phyloP scores from a whole-genome alignment of 2,113 vertebrate species.

The Cyphotilapia sp. region DNA sequence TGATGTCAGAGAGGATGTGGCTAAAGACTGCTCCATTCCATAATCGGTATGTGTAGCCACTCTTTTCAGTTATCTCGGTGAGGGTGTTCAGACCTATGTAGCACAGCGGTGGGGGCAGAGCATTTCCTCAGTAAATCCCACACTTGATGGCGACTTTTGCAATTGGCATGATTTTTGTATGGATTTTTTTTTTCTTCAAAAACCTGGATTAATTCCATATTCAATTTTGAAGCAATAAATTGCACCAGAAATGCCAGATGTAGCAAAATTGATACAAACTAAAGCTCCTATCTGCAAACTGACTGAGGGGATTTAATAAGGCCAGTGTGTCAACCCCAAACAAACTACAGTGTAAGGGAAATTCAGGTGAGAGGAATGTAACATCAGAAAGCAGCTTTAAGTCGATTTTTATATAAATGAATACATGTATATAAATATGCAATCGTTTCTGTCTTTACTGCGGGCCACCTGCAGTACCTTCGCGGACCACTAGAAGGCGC shows the following conservation, averaged over 20 bases:
- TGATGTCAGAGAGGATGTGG: background rate
- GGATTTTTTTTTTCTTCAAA: background rate
- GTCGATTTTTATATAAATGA: accelerated
- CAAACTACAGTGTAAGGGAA: accelerated
- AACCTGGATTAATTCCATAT: background rate
- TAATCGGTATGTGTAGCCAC: background rate
- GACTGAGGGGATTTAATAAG: background rate
- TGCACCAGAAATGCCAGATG: background rate
- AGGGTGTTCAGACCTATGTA: background rate
- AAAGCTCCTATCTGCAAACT: background rate
- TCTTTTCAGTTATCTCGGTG: background rate
- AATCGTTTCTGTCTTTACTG: background rate
- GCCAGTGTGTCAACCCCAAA: accelerated
- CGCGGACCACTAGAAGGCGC: accelerated
- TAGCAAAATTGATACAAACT: background rate
- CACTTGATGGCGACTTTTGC: background rate
- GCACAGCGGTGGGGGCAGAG: background rate
- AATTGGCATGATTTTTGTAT: background rate
- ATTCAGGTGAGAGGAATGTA: background rate
- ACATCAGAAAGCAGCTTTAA: background rate
- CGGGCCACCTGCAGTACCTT: background rate
- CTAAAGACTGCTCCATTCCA: background rate
- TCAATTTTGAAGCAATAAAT: background rate
- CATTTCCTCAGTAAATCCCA: background rate
- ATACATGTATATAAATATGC: background rate